phyloP scores from a whole-genome alignment of 1,140 invertebrate species.

The Meloidogyne exigua region DNA sequence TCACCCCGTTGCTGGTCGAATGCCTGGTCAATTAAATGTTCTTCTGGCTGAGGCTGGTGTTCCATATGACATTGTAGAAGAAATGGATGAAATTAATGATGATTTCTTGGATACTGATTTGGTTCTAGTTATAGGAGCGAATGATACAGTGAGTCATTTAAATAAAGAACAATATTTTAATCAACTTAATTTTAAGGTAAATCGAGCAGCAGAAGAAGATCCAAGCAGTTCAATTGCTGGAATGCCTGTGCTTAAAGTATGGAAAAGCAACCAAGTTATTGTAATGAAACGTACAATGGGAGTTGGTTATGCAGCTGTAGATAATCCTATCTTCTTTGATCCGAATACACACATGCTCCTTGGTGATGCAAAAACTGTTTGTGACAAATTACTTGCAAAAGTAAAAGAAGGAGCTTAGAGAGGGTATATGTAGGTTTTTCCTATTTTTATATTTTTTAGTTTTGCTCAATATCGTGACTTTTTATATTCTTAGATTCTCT shows the following conservation, averaged over 20 bases:
- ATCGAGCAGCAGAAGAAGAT: constrained; percentile 85
- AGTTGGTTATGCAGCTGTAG: constrained; percentile 80
- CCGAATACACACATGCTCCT: constrained; percentile 83
- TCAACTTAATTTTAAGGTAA: constrained; percentile 66
- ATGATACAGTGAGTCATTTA: constrained; percentile 73
- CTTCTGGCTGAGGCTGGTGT: constrained; percentile 87
- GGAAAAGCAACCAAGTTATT: constrained; percentile 74
- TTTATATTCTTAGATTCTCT: neutral
- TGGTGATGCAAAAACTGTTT: constrained; percentile 87
- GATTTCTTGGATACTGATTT: constrained; percentile 81
- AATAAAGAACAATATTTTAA: neutral
- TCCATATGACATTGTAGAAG: constrained; percentile 83
- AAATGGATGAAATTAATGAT: constrained; percentile 91
- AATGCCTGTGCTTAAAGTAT: constrained; percentile 85
- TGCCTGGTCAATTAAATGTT: constrained; percentile 72
- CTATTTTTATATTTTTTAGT: neutral
- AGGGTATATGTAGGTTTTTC: too few relatives aligned
- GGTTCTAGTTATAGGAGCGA: constrained; percentile 79
- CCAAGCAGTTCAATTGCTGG: constrained; percentile 86
- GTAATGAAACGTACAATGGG: constrained; percentile 87
- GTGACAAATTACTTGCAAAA: constrained; percentile 75
- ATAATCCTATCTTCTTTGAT: constrained; percentile 89
- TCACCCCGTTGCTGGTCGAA: constrained; percentile 80
- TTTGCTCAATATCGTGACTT: neutral
- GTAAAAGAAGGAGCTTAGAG: constrained; percentile 66